phyloP scores from a whole-genome alignment of 1,140 invertebrate species.

The Pachyrhynchus sulphureomaculatus region DNA sequence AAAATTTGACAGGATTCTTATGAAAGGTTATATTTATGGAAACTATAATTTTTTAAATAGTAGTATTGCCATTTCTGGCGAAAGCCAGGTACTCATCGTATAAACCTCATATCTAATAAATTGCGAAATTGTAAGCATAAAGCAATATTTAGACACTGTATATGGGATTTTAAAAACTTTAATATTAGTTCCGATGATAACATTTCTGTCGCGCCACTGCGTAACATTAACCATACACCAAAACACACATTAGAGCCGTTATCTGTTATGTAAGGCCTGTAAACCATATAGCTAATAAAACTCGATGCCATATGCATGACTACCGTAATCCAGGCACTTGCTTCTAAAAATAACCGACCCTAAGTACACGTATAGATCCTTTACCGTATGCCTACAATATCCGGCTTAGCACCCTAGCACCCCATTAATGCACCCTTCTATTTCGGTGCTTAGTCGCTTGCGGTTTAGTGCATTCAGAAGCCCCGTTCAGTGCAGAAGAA shows the following conservation, averaged over 20 bases:
- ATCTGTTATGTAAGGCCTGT: neutral
- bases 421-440: conserved; percentile 2
- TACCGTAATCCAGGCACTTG: conserved; percentile 8
- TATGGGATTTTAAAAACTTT: no score
- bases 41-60: no score
- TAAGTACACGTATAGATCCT: neutral
- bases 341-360: conserved; percentile 16
- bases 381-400: neutral
- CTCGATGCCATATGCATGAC: neutral
- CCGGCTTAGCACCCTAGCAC: conserved; percentile 20
- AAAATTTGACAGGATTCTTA: no score
- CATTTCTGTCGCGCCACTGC: no score
- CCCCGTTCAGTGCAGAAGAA: no score
- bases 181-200: no score
- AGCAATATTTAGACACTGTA: no score
- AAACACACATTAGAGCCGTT: conserved; percentile 1
- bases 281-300: neutral
- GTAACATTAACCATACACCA: neutral
- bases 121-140: no score
- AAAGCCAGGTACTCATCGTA: no score
- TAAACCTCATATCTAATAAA: no score
- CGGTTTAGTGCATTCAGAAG: neutral
- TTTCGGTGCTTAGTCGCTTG: neutral
- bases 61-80: no score
- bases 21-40: no score